Evolutionary conservation across 2,113 vertebrate species (phyloP), one percentile per base, ranked within the genome.

Genomic region (Camarhynchus parvulus): DNA sequence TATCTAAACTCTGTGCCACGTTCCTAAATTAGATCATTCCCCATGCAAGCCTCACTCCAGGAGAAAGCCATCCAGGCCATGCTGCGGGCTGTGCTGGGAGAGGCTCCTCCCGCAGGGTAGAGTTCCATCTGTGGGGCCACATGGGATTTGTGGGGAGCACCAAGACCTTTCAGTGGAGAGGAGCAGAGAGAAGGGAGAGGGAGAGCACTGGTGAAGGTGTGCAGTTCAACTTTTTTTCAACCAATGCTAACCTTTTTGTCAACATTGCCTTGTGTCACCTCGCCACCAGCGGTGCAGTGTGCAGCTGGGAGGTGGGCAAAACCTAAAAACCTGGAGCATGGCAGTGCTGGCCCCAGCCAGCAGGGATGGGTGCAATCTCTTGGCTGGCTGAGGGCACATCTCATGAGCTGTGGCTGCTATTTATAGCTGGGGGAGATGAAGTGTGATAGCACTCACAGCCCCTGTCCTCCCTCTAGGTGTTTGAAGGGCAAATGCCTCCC

Each of bases 231-330:
- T 0, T 30, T 10, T 52, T 31, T 58, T 24, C 23, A 13, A 49
- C 23, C 23, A 9, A 24, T 49, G 47, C 47, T 25, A 58, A 1
- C 0, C 0, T 30, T 11, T 56, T 31, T 62, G 11, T 10, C 1
- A 8, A 33, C 39, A 15, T 13, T 63, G 58, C 25, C 13, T 0
- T 0, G 2, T 15, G 35, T 46, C 37, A 41, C 12, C 9, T 58
- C 0, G 0, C 39, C 33, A 18, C 12, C 33, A 13, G 44, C 1
- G 21, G 30, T 47, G 46, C 0, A 2, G 11, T 3, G 1, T 11
- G 47, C 33, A 53, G 46, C 25, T 1, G 0, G 33, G 62, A 49
- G 53, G 50, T 33, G 67, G 46, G 25, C 41, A 74, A 47, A 80
- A 0, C 25, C 42, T 8, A 37, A 77, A 50, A 83, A 1, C 23